Percentiles rank a stretch among this genome's conserved stretches.
These are phyloP conservation scores for Atractosteus spatula DNA, from an alignment of 2,113 vertebrate species.

Conservation along the genomic window DNA sequence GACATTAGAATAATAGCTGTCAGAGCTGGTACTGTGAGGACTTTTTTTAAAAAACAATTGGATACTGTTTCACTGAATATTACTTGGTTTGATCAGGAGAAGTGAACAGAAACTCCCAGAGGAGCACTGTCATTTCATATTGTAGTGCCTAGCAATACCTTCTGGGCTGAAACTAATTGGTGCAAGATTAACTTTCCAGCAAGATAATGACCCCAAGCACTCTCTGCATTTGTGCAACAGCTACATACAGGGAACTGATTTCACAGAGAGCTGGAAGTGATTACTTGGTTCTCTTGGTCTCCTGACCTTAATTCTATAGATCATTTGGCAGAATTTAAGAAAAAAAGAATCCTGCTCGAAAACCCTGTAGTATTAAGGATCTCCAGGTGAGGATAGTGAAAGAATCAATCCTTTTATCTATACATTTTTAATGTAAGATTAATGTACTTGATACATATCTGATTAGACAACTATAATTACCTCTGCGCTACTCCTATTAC, in stretches of 20 bases:
- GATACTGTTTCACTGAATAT: constrained; percentile 40
- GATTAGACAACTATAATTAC: too few relatives aligned
- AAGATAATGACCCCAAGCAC: constrained; percentile 59
- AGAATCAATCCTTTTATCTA: not conserved
- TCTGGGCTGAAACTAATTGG: constrained; percentile 70
- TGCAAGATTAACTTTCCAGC: constrained; percentile 65
- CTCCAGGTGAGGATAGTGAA: not conserved
- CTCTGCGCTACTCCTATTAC: too few relatives aligned
- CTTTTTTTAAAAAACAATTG: constrained; percentile 16
- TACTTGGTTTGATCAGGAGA: constrained; percentile 40
- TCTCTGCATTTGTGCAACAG: constrained; percentile 51
- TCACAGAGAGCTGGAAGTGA: constrained; percentile 41
- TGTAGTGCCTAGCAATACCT: constrained; percentile 47
- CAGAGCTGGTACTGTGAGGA: too few relatives aligned
- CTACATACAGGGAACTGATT: constrained; percentile 42
- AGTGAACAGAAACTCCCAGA: constrained; percentile 42
- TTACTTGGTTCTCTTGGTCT: constrained; percentile 50
- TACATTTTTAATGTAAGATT: not conserved
- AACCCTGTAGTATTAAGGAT: not conserved
- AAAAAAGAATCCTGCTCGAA: not conserved
- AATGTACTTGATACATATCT: too few relatives aligned
- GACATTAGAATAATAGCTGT: too few relatives aligned
- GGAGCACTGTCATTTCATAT: constrained; percentile 57
- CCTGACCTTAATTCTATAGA: constrained; percentile 33
- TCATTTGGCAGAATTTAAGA: not conserved